Conservation (phyloP, 2,888 invertebrate species). For the Steinernema hermaphroditum region DNA sequence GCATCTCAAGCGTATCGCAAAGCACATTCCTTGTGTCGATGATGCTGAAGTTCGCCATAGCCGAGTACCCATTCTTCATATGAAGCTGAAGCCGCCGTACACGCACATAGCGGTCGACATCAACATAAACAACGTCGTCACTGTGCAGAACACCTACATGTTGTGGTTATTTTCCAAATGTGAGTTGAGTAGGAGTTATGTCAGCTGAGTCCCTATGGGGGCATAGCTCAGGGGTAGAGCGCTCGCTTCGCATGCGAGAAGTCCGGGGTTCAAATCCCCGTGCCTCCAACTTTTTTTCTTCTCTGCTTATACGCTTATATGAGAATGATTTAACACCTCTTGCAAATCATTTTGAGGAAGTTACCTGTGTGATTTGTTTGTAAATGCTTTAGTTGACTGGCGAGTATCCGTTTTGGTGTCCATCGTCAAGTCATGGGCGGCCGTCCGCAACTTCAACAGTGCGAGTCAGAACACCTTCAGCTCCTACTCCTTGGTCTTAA, state of each 20-base stretch:
- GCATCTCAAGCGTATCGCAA: neutral
- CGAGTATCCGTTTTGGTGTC: neutral
- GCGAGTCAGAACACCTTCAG: neutral
- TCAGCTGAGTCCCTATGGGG: neutral
- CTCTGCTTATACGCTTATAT: neutral
- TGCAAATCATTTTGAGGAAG: no score
- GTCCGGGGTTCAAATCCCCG: constrained; percentile 35
- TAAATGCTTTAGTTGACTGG: neutral
- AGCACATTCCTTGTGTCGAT: neutral
- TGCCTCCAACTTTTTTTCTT: constrained; percentile 19
- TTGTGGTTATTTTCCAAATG: neutral
- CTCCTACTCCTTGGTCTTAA: neutral
- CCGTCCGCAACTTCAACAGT: neutral
- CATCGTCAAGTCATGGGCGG: neutral
- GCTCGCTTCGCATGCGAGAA: constrained; percentile 36
- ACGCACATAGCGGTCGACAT: neutral
- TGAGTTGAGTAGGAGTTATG: neutral
- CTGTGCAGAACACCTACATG: neutral
- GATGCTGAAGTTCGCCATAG: neutral
- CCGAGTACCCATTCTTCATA: neutral
- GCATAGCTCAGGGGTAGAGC: constrained; percentile 35
- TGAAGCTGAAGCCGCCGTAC: neutral
- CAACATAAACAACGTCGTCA: neutral
- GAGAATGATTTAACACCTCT: no score
- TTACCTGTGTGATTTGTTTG: neutral